phyloP scores from a whole-genome alignment of 2,797 vertebrate species.

The Tauraco hartlaubi region DNA sequence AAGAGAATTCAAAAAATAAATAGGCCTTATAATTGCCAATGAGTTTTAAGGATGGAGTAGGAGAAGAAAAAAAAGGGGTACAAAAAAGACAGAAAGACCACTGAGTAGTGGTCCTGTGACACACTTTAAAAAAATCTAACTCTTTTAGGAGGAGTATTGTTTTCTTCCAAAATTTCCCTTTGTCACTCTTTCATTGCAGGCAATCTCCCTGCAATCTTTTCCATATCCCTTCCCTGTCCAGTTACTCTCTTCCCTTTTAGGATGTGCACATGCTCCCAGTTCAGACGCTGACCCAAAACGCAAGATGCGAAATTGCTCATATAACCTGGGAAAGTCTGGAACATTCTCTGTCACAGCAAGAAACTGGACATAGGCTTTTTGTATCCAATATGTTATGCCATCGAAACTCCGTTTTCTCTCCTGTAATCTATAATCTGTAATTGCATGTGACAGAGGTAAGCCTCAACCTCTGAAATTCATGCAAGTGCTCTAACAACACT shows the following conservation, averaged over 20 bases:
- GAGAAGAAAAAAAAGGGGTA: neutral
- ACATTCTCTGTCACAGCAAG: neutral
- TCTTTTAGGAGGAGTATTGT: neutral
- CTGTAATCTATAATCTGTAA: neutral
- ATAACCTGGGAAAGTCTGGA: neutral
- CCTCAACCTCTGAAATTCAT: neutral
- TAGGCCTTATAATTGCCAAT: neutral
- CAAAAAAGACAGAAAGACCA: fast-evolving
- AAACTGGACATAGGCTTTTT: neutral
- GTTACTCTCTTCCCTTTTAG: neutral
- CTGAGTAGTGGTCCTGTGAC: neutral
- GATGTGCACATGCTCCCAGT: neutral
- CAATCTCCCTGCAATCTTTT: neutral
- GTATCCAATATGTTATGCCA: neutral
- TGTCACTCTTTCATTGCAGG: neutral
- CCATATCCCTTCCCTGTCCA: neutral
- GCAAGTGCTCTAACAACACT: neutral
- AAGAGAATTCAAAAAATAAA: neutral
- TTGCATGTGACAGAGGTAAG: neutral
- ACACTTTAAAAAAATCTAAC: neutral
- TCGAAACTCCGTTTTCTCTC: neutral
- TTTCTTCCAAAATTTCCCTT: neutral
- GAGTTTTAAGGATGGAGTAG: neutral
- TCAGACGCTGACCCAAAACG: neutral
- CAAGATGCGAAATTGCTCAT: neutral